A percentile compares a stretch with the other conserved stretches of the same genome.
Conservation (phyloP, 2,888 invertebrate genomes). For the Trisateles emortualis region DNA sequence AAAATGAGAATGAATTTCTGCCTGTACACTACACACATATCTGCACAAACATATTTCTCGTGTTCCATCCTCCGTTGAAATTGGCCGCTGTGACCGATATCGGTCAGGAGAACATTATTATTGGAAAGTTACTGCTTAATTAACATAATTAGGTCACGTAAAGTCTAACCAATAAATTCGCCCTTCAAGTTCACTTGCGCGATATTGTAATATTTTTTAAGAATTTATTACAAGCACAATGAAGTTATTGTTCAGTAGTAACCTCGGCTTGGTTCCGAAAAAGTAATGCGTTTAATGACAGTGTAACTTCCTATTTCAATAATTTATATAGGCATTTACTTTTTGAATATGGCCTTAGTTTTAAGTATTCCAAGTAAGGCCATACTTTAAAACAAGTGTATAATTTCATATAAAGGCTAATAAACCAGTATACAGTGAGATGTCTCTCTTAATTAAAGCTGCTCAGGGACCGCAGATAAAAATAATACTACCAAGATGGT, state of each 20-base stretch:
- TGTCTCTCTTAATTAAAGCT: no score
- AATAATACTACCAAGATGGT: no score
- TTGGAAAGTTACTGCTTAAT: constrained; percentile 15
- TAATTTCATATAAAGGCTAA: no score
- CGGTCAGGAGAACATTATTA: no score
- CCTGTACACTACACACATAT: no score
- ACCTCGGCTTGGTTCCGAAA: constrained; percentile 38
- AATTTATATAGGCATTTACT: constrained; percentile 8
- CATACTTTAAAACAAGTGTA: no score
- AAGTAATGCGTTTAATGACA: constrained; percentile 27
- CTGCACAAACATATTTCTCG: no score
- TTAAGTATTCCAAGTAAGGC: constrained; percentile 14
- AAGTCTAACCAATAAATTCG: constrained; percentile 28
- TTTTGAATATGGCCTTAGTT: constrained; percentile 24
- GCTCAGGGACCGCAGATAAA: no score
- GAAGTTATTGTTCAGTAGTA: constrained; percentile 48
- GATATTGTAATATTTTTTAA: constrained; percentile 23
- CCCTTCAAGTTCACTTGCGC: constrained; percentile 38
- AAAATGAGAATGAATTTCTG: no score
- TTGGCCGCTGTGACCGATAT: no score
- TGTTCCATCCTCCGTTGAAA: no score
- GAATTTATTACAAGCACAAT: constrained; percentile 41
- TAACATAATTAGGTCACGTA: constrained; percentile 31
- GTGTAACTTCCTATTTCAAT: constrained; percentile 36
- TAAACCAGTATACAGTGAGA: no score